phyloP scores from a whole-genome alignment of 2,888 invertebrate species.

The Apamea monoglypha region DNA sequence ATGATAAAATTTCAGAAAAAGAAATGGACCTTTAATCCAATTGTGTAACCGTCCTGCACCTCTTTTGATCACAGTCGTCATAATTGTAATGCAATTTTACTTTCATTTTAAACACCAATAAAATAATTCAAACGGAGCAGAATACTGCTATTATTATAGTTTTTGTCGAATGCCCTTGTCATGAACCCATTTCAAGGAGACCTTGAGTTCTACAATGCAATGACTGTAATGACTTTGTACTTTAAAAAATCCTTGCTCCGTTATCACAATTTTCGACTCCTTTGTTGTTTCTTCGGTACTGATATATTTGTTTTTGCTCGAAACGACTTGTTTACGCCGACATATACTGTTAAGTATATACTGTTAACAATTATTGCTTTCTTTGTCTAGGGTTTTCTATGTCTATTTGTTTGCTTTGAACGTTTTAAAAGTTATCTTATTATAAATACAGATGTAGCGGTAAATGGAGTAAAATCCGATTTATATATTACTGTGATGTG shows the following conservation, averaged over 20 bases:
- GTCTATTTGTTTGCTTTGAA: conserved; percentile 35
- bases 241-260: conserved; percentile 37
- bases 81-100: not conserved
- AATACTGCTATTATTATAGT: conserved; percentile 32
- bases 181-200: conserved; percentile 24
- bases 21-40: not conserved
- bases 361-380: conserved; percentile 53
- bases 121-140: conserved; percentile 24
- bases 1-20: not conserved
- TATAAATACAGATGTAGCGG: not conserved
- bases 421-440: not conserved
- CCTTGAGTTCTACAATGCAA: conserved; percentile 41
- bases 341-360: conserved; percentile 41
- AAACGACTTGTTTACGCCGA: conserved; percentile 44
- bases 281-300: conserved; percentile 44
- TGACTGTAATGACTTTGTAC: conserved; percentile 21
- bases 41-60: not conserved
- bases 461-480: not conserved
- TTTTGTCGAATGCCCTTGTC: conserved; percentile 44
- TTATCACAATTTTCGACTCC: conserved; percentile 32
- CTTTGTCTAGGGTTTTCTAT: conserved; percentile 43
- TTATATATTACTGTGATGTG: no score
- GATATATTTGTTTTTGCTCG: conserved; percentile 42
- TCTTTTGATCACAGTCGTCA: conserved; percentile 10
- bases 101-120: conserved; percentile 50